Percentiles rank a stretch among this genome's conserved stretches.
Conservation (phyloP, 2,888 invertebrate genomes). For the Muscina levida region DNA sequence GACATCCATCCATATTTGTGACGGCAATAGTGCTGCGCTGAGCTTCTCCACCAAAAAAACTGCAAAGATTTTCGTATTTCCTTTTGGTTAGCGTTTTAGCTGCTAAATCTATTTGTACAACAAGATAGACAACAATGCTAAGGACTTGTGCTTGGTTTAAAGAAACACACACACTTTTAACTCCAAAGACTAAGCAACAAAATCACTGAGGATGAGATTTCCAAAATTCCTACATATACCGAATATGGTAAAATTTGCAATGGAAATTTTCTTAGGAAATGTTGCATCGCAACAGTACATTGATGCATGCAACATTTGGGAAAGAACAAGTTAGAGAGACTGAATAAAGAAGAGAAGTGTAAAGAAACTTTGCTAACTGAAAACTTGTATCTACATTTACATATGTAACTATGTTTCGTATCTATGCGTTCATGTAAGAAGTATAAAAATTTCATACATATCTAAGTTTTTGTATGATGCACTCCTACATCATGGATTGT, state of each 20-base stretch:
- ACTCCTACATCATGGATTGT: too few relatives aligned
- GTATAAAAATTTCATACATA: background rate
- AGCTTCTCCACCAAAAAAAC: background rate
- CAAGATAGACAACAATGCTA: conserved; percentile 14
- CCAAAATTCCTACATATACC: background rate
- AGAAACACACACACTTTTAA: background rate
- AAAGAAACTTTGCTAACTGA: conserved; percentile 4
- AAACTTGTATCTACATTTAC: conserved; percentile 18
- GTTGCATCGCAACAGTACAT: background rate
- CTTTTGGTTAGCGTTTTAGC: conserved; percentile 20
- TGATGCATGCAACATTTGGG: conserved; percentile 10
- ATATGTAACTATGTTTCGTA: conserved; percentile 24
- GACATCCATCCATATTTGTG: background rate
- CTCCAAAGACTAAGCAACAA: background rate
- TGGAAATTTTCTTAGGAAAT: conserved; percentile 15
- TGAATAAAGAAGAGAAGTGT: background rate
- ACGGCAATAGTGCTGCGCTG: conserved; percentile 14
- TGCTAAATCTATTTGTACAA: conserved; percentile 35
- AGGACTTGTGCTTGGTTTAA: background rate
- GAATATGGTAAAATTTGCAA: conserved; percentile 28
- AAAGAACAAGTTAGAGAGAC: background rate
- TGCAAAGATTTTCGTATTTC: conserved; percentile 19
- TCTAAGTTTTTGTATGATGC: background rate
- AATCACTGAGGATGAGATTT: background rate
- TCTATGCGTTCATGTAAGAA: background rate